Conservation (phyloP, 2,113 vertebrate species). For the Piliocolobus tephrosceles region DNA sequence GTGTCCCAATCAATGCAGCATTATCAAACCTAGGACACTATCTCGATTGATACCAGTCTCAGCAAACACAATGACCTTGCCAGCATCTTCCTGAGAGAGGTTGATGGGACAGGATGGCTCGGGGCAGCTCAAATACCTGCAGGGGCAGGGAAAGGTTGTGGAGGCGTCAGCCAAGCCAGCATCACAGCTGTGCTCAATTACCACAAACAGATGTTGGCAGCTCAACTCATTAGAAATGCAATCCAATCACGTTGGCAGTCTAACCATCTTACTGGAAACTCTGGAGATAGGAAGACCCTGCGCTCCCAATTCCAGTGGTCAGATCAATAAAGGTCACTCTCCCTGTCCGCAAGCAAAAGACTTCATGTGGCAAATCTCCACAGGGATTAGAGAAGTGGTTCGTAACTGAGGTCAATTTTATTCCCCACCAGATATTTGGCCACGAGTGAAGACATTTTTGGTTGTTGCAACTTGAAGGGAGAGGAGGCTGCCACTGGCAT, state of each 20-base stretch:
- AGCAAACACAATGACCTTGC: slow-evolving; percentile 50
- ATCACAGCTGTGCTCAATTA: slow-evolving; percentile 73
- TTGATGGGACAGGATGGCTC: slow-evolving; percentile 15
- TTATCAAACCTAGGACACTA: neutral
- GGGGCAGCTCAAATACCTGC: slow-evolving; percentile 27
- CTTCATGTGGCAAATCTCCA: neutral
- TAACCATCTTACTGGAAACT: slow-evolving; percentile 51
- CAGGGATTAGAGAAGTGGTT: neutral
- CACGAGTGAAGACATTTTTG: neutral
- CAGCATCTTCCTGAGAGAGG: neutral
- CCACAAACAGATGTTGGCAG: slow-evolving; percentile 73
- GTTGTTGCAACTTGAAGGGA: neutral
- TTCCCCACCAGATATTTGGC: neutral
- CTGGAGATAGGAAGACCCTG: neutral
- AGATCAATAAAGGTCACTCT: neutral
- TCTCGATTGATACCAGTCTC: slow-evolving; percentile 5
- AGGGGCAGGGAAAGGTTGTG: neutral
- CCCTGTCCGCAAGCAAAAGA: neutral
- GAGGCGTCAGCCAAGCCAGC: slow-evolving; percentile 7
- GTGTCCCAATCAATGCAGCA: neutral
- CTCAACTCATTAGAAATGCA: slow-evolving; percentile 65
- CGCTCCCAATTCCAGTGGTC: neutral
- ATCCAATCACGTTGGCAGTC: slow-evolving; percentile 61
- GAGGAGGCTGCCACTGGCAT: neutral
- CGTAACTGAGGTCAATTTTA: neutral